Base-by-base conservation (phyloP, 2,797 vertebrate species). In the Mergus octosetaceus region DNA sequence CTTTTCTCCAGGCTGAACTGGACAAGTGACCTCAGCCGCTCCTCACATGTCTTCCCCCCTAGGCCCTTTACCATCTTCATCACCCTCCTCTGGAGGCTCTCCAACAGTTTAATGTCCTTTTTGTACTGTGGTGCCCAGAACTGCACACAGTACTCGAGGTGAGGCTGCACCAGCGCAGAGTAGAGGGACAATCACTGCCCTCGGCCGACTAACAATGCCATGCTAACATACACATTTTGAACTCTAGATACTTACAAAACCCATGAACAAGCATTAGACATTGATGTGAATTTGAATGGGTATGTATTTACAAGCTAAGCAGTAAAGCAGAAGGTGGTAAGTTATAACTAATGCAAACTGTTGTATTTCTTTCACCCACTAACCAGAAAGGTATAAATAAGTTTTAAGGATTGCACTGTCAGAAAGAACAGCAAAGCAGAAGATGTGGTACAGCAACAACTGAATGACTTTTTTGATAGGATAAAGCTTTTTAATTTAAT, bases 391-490 rank as follows among this genome's bases (percentile, higher is more conserved):
- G 24, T 39, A 4, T 53, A 15, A 85, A 47, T 11, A 21, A 65
- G 13, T 34, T 73, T 41, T 57, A 45, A 78, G 38, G 24, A 60
- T 9, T 22, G 28, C 0, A 2, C 1, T 6, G 56, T 16, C 28
- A 72, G 19, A 43, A 87, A 69, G 7, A 72, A 78, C 3, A 5
- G 7, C 25, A 77, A 81, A 84, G 13, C 3, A 36, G 10, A 54
- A 56, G 20, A 62, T 32, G 60, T 1, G 15, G 10, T 19, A 21
- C 8, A 82, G 4, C 12, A 32, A 68, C 11, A 71, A 13, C 3
- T 18, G 11, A 36, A 76, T 65, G 25, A 0, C 1, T 0, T 6
- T 28, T 66, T 39, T 25, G 1, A 8, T 39, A 61, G 15, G 64
- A 69, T 13, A 1, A n/a, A 20, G 4, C 8, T 20, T 75, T 72